Base-by-base conservation (phyloP, 1,140 invertebrate genomes). In the Drosophila elegans region DNA sequence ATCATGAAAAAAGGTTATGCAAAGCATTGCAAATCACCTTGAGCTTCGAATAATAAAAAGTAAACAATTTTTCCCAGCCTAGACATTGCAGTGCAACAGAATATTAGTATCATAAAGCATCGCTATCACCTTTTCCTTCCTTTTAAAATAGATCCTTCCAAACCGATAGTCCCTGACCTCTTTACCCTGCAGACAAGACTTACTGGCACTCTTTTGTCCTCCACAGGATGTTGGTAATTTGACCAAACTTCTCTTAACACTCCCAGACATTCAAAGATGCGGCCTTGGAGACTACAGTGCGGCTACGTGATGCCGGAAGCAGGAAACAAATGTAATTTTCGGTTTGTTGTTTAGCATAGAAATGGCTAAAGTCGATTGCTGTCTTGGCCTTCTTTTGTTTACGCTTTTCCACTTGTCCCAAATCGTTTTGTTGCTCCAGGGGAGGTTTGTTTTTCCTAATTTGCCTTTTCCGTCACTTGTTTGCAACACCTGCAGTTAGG, bases 281-380 rank as follows among this genome's bases (percentile, higher is more conserved):
- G 45, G 16, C 13, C 13, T 42, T 60, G 77, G 54, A n/a, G 64
- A 67, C 66, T 46, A 56, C 45, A 61, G 45, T 60, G 72, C 62
- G 83, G 78, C 83, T 88, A 86, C 82, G 82, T 86, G 82, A 86
- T 79, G 64, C 57, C 83, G 82, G 85, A 86, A 85, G 53, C 56
- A 66, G 82, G 74, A 86, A 88, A 86, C 64, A 59, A 82, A 63
- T 79, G 74, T 88, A 88, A 86, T 86, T 84, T 75, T 78, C 38
- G 57, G 54, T 78, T 66, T 53, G 46, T 74, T 59, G 38, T 54
- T 63, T 59, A 62, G 42, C 64, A 56, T 44, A 36, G 53, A 80
- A 75, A 81, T 63, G 61, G 46, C 13, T 48, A 32, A n/a, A 32
- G 36, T 38, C 59, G 75, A 85, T 80, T 85, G 78, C 69, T 57